A percentile compares a stretch with the other conserved stretches of the same genome.
phyloP scores from a whole-genome alignment of 2,888 invertebrate genomes.

The Ornithoptera alexandrae region DNA sequence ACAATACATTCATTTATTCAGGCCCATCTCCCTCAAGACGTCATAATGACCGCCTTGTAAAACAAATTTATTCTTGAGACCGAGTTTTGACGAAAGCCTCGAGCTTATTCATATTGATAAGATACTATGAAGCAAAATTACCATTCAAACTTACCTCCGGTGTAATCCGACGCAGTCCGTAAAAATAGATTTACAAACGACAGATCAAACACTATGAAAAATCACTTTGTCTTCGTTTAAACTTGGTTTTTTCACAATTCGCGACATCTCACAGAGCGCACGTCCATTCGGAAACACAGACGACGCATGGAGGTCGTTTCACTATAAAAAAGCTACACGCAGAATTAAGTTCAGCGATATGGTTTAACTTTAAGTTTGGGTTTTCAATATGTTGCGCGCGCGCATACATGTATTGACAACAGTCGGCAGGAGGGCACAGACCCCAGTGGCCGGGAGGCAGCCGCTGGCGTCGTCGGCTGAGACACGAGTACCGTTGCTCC shows the following conservation, averaged over 20 bases:
- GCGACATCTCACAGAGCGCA: conserved; percentile 54
- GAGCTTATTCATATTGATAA: conserved; percentile 55
- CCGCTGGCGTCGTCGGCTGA: conserved; percentile 53
- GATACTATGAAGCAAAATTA: conserved; percentile 23
- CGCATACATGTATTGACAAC: conserved; percentile 52
- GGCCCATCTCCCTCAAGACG: conserved; percentile 38
- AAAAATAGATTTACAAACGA: conserved; percentile 36
- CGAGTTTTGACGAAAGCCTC: conserved; percentile 35
- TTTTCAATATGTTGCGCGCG: conserved; percentile 40
- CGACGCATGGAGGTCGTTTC: conserved; percentile 12
- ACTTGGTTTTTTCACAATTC: conserved; percentile 56
- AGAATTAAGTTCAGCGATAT: conserved; percentile 18
- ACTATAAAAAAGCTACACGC: conserved; percentile 6
- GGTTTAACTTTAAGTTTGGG: conserved; percentile 22
- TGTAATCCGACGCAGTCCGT: conserved; percentile 13
- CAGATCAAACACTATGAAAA: conserved; percentile 55
- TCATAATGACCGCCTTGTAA: conserved; percentile 44
- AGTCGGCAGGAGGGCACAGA: conserved; percentile 65
- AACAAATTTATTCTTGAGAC: conserved; percentile 42
- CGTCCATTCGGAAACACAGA: conserved; percentile 10
- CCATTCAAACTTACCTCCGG: conserved; percentile 20
- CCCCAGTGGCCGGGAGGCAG: conserved; percentile 61
- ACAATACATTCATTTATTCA: conserved; percentile 50
- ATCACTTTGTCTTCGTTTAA: conserved; percentile 48
- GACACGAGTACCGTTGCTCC: conserved; percentile 67